A percentile compares a stretch with the other conserved stretches of the same genome.
phyloP scores from a whole-genome alignment of 2,888 invertebrate genomes.

The Nephrotoma flavescens region DNA sequence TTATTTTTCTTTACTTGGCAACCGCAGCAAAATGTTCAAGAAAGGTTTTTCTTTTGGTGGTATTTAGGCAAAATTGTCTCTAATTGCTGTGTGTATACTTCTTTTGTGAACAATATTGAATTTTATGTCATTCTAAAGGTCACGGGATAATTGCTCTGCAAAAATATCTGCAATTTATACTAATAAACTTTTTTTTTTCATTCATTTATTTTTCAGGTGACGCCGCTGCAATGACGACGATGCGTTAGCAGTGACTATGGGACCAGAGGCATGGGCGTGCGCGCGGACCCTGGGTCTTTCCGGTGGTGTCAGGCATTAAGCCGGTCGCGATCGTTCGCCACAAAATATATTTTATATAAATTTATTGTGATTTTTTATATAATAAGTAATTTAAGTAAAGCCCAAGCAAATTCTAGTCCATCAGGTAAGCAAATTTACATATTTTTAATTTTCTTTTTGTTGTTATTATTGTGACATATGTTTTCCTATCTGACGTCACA shows the following conservation, averaged over 20 bases:
- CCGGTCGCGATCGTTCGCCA: constrained; percentile 41
- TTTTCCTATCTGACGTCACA: background rate
- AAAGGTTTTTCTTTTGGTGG: background rate
- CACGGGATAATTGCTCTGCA: background rate
- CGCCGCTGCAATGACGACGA: constrained; percentile 59
- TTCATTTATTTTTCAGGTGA: constrained; percentile 33
- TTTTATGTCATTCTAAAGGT: background rate
- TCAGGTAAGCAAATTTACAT: constrained; percentile 6
- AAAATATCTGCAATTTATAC: background rate
- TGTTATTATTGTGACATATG: background rate
- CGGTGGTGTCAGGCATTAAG: constrained; percentile 44
- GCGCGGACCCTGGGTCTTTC: constrained; percentile 66
- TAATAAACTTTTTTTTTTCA: constrained; percentile 4
- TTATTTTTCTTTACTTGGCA: background rate
- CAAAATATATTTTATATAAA: constrained; percentile 35
- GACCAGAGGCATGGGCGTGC: constrained; percentile 85
- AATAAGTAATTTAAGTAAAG: constrained; percentile 10
- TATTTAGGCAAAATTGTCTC: background rate
- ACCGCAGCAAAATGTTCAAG: background rate
- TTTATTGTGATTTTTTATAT: constrained; percentile 14
- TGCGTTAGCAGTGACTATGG: constrained; percentile 66
- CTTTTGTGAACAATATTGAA: background rate
- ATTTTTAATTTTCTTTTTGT: background rate
- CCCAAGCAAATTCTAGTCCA: constrained; percentile 11
- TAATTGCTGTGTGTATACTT: background rate